These are phyloP conservation scores for Jordanella pulchra DNA, from an alignment of 2,797 vertebrate genomes.

Conservation along the genomic window DNA sequence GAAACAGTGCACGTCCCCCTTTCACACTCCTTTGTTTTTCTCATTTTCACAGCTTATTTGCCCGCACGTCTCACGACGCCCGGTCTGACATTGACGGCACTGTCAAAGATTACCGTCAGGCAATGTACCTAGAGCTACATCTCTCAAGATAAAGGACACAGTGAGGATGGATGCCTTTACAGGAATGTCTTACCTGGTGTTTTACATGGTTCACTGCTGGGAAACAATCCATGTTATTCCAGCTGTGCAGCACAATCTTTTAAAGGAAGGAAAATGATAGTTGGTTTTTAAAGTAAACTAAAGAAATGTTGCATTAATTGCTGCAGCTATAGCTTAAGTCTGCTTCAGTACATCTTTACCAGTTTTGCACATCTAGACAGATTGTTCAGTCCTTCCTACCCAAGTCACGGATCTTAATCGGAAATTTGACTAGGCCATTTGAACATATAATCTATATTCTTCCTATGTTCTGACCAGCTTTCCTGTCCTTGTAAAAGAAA, in stretches of 20 bases:
- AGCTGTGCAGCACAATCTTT: neutral
- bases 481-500: no score
- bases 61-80: slow-evolving; percentile 32
- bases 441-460: neutral
- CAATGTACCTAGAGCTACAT: slow-evolving; percentile 16
- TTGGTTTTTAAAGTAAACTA: neutral
- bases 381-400: no score
- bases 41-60: slow-evolving; percentile 56
- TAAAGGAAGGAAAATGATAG: neutral
- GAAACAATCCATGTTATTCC: slow-evolving; percentile 38
- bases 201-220: slow-evolving; percentile 39
- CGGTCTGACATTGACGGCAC: slow-evolving; percentile 50
- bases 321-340: neutral
- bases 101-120: slow-evolving; percentile 53
- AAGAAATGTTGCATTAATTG: neutral
- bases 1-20: slow-evolving; percentile 33
- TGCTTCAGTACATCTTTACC: neutral
- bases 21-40: slow-evolving; percentile 34
- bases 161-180: slow-evolving; percentile 26
- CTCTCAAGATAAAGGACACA: slow-evolving; percentile 31
- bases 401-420: neutral
- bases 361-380: neutral
- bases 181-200: slow-evolving; percentile 10
- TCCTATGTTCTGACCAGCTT: no score
- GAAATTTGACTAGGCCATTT: neutral